Base-by-base conservation (phyloP, 2,797 vertebrate genomes). In the Ciconia nigra region DNA sequence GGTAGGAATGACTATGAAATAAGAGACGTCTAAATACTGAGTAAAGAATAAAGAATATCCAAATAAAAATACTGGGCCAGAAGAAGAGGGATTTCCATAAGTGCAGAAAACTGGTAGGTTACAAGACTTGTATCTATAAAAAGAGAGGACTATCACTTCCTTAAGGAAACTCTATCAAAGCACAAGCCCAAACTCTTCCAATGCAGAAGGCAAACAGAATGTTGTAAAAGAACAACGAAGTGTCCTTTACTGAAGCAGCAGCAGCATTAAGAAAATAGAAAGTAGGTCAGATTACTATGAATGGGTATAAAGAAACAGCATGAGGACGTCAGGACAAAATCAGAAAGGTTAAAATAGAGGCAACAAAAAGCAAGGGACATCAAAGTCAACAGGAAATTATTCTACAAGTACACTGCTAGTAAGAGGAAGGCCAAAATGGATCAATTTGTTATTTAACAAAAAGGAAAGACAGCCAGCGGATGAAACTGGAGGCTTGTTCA, bases 201-300 rank as follows among this genome's bases (percentile, higher is more conserved):
- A 33, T 11, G 18, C 39, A 83, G 81, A 55, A 42, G 59, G 80
- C 41, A 41, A 37, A 86, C n/a, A 79, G 57, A 73, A 77, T 17
- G 33, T 7, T 82, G 73, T 70, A 82, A 79, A 69, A 92, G 90
- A 77, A 89, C 47, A 83, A 61, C 2, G 7, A 70, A 67, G 59
- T 26, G 90, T 87, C 84, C 41, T 83, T 85, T 61, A 63, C 59
- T 18, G 57, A 93, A 94, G 65, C 39, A 91, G 62, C 28, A 90
- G 72, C 22, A 92, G 67, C 46, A 87, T n/a, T 54, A 90, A 93
- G 83, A 58, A 90, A 87, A 92, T 1, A 92, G 77, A 83, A 96
- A 95, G 89, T 93, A 94, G 95, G 95, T 96, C 92, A 92, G 84
- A 74, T 55, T 89, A 71, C 84, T 85, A 46, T 80, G 71, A 96